Evolutionary conservation across 2,113 vertebrate genomes (phyloP), one percentile per base, ranked within the genome.

Genomic region (Carassius carassius): DNA sequence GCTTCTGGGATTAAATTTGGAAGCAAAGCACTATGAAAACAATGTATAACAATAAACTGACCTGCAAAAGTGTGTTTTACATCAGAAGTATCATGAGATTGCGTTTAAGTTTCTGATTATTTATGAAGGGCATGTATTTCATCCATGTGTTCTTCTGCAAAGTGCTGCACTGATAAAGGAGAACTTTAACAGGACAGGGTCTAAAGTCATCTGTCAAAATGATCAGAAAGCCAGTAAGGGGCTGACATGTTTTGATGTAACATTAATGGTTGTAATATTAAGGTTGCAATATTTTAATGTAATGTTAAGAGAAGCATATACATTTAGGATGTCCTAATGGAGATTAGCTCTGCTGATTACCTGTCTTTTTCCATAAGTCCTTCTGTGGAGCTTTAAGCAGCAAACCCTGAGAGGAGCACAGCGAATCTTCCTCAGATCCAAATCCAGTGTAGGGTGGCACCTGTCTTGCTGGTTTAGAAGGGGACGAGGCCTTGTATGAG

Each of bases 391-490:
- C 91, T 79, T 95, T 95, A 84, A 89, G 92, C 84, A 95, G 32
- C 63, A 99, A 88, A 56, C 92, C 37, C 85, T 90, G 88, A 87
- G 96, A 99, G 81, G 94, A 96, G 78, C 90, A 90, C 5, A 98
- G 92, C 4, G 97, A 98, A 91, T 99, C 98, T 90, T 97, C 98
- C 92, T 99, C 98, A 5, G 96, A 96, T 84, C 97, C 96, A 92
- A 98, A 98, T 83, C 97, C 96, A 1, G 90, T 97, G 88, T 98
- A 98, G 72, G 96, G 97, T 92, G 97, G 97, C 88, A 96, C 17
- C 0, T 54, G 87, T 89, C 87, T 95, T 80, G 90, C 89, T 81
- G 91, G 62, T 87, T 92, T 94, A 67, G 94, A 92, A 90, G 86
- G 89, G 37, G 89, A 82, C 19, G 91, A 88, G 86, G 87, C 58